A percentile compares a stretch with the other conserved stretches of the same genome.
Conservation (phyloP, 2,888 invertebrate species). For the Synanthedon tipuliformis region DNA sequence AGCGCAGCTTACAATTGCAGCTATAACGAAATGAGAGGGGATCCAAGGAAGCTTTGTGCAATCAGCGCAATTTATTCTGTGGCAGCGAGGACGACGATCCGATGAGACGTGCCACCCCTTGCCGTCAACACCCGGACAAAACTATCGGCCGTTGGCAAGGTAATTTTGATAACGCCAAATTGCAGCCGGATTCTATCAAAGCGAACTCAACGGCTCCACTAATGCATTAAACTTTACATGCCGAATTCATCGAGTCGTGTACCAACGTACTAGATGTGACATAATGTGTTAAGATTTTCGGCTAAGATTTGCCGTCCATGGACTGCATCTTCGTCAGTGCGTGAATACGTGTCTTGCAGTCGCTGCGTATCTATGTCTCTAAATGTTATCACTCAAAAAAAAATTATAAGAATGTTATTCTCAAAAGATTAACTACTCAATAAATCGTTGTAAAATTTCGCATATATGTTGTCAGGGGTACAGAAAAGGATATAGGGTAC, state of each 20-base stretch:
- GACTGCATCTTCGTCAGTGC: too few relatives aligned
- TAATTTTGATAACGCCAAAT: constrained; percentile 34
- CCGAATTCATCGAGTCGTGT: not conserved
- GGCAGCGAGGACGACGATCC: constrained; percentile 3
- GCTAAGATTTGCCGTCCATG: too few relatives aligned
- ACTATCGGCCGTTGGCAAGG: constrained; percentile 20
- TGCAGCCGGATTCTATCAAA: constrained; percentile 21
- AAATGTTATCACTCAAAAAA: too few relatives aligned
- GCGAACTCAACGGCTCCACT: constrained; percentile 19
- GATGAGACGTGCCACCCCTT: constrained; percentile 16
- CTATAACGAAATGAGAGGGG: constrained; percentile 59
- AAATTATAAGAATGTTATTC: too few relatives aligned
- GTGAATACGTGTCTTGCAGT: too few relatives aligned
- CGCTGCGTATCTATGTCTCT: too few relatives aligned
- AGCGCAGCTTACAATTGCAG: constrained; percentile 45
- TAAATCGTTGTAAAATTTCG: too few relatives aligned
- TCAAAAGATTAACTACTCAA: too few relatives aligned
- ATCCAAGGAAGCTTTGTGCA: constrained; percentile 57
- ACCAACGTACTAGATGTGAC: too few relatives aligned
- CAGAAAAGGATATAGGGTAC: too few relatives aligned
- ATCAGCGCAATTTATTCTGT: constrained; percentile 55
- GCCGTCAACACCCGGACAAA: constrained; percentile 12
- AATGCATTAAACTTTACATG: not conserved
- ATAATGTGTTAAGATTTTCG: too few relatives aligned
- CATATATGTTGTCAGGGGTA: too few relatives aligned